Evolutionary conservation across 2,797 vertebrate genomes (phyloP), one percentile per base, ranked within the genome.

Genomic region (Sebastes diaconus): DNA sequence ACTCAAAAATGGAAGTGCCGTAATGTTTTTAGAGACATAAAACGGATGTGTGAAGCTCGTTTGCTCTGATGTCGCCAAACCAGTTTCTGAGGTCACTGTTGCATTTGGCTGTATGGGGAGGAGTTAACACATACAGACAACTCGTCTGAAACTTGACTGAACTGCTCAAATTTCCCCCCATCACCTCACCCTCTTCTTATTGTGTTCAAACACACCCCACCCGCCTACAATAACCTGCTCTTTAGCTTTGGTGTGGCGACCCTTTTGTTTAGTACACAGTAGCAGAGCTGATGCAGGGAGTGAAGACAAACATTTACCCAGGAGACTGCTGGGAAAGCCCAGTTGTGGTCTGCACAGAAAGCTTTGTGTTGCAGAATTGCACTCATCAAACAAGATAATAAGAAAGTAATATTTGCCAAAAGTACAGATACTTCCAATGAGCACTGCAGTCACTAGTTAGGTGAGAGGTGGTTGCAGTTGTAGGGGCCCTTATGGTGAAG

Each of bases 211-310:
- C 72, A 65, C 57, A 24, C 61, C 61, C 13, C 68, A 34, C 61
- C 79, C 72, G 1, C 50, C 30, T 65, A 22, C 66, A 39, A 32
- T 30, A 59, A 84, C 52, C 60, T 24, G 39, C 57, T 65, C 36
- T 50, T 50, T 42, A 32, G 34, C 69, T 75, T 66, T 84, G 46
- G 68, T 39, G 66, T 80, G 70, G 61, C 65, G 68, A 65, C 36
- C 73, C 67, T 87, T 92, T 92, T 93, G 90, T 93, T 90, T 88
- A 30, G 36, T 60, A 63, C 73, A 86, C 81, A 85, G 84, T 70
- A 80, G 77, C 30, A 1, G 83, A 78, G 30, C 77, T 65, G 55
- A 46, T 60, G 42, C 61, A 55, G 55, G 66, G 64, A 85, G 77
- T 25, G 72, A 88, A 83, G 84, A 69, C 85, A 92, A 93, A 92